Evolutionary conservation across 2,888 invertebrate species (phyloP), one percentile per base, ranked within the genome.

Genomic region (Drosophila ustulata): DNA sequence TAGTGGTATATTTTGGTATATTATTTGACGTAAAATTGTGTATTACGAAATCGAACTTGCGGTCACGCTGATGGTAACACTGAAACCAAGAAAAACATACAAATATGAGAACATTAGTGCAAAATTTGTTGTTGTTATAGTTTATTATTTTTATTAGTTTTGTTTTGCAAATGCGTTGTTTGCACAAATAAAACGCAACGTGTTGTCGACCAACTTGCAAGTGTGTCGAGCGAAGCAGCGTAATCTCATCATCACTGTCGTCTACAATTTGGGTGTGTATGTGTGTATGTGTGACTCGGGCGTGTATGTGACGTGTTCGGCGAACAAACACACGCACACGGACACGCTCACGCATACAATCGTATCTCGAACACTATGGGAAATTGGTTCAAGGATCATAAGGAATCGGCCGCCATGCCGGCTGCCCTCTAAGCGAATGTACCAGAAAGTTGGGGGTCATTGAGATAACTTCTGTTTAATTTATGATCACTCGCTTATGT

Each of bases 221-320:
- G 70, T 75, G 74, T 66, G 68, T 71, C 67, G 61, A 67, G 66
- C 69, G 70, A 69, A 68, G 69, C 69, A 66, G 86, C 75, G 89
- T 89, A 89, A 82, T 76, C 72, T 71, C 63, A 68, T 74, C 67
- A 61, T 67, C 66, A 66, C 66, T 66, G 81, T 80, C 84, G 73
- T 80, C 85, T 80, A 88, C 85, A 89, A 89, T 80, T 79, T 87
- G 80, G 86, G 88, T 85, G 86, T 88, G 82, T 82, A 56, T 76
- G 50, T 65, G 11, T 37, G 37, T 37, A 37, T 37, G 37, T 37
- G 64, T 66, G 50, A 71, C 65, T 73, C 84, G 89, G 88, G 89
- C 80, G 88, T 89, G 88, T 88, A 75, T 89, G 89, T 88, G 89
- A 85, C 89, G 85, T 88, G 84, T 86, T 83, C 77, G 80, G 88